Evolutionary conservation across 2,888 invertebrate genomes (phyloP), one percentile per base, ranked within the genome.

Genomic region (Microchrysa polita): DNA sequence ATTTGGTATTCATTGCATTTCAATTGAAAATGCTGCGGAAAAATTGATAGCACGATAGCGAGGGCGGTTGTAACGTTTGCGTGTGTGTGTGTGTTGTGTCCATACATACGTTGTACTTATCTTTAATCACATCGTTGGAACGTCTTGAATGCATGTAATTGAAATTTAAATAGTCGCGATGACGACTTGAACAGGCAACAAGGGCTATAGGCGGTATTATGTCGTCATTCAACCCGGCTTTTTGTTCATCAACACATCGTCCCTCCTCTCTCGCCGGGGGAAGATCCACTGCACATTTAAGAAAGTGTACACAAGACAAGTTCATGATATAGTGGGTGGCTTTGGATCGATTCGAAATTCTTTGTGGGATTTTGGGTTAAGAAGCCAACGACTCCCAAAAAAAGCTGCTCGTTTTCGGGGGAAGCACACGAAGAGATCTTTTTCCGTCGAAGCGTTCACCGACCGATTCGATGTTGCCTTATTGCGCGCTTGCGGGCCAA

Each of bases 1-100:
- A 65, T 65, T 65, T 10, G 44, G 44, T 65, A 65, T 65, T 65
- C 65, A 65, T 18, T 16, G 16, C 55, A 48, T 48, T 48, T 48
- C 48, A 48, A 48, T 48, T 48, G 48, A 48, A n/a, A n/a, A 48
- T 48, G 48, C 48, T 10, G 5, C 12, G 14, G 48, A 48, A 48
- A 10, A 34, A 34, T 34, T 34, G 27, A 34, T 34, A 34, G 27
- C 27, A 7, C 27, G 27, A 34, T 34, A 34, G 27, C 27, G 27
- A 2, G 27, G 27, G 27, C 27, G 27, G 27, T 34, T 34, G 27
- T 34, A 34, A 5, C 4, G 27, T 34, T 2, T 34, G 27, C 27
- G 7, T 34, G 27, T 34, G 27, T 34, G 27, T 34, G 27, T 34
- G 27, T 34, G 27, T 34, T 2, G n/a, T n/a, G n/a, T n/a, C n/a